These are phyloP conservation scores for Hyla sarda DNA, from an alignment of 2,113 vertebrate species.

Conservation along the genomic window DNA sequence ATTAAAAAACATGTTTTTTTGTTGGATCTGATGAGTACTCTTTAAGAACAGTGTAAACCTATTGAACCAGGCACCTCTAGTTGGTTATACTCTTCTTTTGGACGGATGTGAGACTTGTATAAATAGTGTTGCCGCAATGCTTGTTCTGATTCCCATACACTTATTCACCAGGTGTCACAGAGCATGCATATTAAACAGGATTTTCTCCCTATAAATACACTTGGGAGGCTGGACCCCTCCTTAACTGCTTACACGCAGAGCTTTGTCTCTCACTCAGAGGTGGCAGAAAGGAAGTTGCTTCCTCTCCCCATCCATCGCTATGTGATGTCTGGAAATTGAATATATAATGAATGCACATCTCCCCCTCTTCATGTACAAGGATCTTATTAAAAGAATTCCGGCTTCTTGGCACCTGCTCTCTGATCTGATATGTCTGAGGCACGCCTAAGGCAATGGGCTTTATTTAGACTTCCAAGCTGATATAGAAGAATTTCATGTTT, in stretches of 20 bases:
- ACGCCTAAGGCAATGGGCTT: background rate
- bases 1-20: too few species aligned
- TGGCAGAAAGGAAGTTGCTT: slow-evolving; percentile 33
- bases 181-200: slow-evolving; percentile 31
- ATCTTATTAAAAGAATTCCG: slow-evolving; percentile 16
- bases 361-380: background rate
- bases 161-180: background rate
- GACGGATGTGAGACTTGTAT: background rate
- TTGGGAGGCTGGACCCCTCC: background rate
- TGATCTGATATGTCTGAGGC: slow-evolving; percentile 7
- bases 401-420: slow-evolving; percentile 35
- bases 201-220: slow-evolving; percentile 33
- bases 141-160: background rate
- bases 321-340: slow-evolving; percentile 39
- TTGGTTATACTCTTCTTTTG: background rate
- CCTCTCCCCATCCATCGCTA: background rate
- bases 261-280: slow-evolving; percentile 36
- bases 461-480: slow-evolving; percentile 2
- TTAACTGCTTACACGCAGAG: slow-evolving; percentile 11
- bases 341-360: slow-evolving; percentile 51
- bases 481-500: too few species aligned
- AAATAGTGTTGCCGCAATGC: background rate
- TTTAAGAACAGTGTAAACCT: background rate
- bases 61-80: background rate
- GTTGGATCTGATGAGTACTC: too few species aligned